phyloP scores from a whole-genome alignment of 2,888 invertebrate species.

The Epinotia ramella region DNA sequence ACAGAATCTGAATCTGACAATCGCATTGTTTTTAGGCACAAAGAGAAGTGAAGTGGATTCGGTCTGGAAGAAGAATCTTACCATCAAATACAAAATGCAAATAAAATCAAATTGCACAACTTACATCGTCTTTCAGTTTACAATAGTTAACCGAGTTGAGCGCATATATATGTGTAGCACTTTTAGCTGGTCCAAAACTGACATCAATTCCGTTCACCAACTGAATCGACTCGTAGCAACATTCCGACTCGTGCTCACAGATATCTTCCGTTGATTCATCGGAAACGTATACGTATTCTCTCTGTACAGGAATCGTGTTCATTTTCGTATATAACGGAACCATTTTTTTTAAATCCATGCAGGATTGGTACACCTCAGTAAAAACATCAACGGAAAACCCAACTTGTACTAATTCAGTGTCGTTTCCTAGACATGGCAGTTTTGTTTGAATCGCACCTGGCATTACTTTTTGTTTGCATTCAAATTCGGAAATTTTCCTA shows the following conservation, averaged over 20 bases:
- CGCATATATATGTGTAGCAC: conserved; percentile 50
- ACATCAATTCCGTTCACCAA: conserved; percentile 51
- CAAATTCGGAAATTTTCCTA: conserved; percentile 24
- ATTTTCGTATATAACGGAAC: conserved; percentile 21
- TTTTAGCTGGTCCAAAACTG: conserved; percentile 48
- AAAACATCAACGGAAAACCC: conserved; percentile 11
- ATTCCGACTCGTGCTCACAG: conserved; percentile 48
- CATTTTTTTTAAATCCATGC: conserved; percentile 9
- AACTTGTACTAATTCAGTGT: conserved; percentile 11
- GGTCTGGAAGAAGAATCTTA: too few relatives aligned
- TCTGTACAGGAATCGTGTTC: background rate
- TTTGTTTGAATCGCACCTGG: background rate
- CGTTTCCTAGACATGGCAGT: conserved; percentile 6
- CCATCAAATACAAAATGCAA: too few relatives aligned
- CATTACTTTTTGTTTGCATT: conserved; percentile 3
- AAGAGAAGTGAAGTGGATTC: too few relatives aligned
- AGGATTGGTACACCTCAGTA: conserved; percentile 22
- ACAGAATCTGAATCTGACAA: too few relatives aligned
- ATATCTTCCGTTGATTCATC: conserved; percentile 49
- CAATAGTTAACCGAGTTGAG: conserved; percentile 51
- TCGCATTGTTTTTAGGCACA: too few relatives aligned
- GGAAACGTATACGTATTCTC: background rate
- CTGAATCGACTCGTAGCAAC: conserved; percentile 52
- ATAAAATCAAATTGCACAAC: background rate
- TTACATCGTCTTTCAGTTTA: conserved; percentile 26